Conservation (phyloP, 2,113 vertebrate species). For the Trachemys scripta region DNA sequence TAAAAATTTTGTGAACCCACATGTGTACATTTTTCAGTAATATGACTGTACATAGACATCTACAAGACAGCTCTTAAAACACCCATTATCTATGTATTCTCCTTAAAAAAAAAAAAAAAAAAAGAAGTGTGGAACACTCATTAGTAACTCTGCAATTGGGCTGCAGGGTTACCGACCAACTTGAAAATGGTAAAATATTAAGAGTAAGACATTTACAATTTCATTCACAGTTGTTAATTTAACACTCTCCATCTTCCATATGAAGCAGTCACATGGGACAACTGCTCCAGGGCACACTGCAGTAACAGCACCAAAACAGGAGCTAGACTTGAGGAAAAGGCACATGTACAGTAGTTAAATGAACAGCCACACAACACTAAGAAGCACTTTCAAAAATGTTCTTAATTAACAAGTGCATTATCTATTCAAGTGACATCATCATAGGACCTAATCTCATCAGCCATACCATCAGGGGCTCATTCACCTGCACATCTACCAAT, state of each 20-base stretch:
- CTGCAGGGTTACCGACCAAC: rapidly evolving
- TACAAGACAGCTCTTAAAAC: background rate
- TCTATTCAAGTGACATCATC: too few species aligned
- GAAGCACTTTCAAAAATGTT: background rate
- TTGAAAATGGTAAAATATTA: background rate
- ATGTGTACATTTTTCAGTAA: background rate
- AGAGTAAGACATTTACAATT: background rate
- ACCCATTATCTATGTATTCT: background rate
- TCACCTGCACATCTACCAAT: too few species aligned
- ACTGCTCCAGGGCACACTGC: background rate
- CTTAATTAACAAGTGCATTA: background rate
- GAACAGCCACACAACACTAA: background rate
- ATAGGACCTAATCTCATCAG: too few species aligned
- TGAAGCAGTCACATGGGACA: background rate
- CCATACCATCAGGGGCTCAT: too few species aligned
- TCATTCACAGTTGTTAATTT: background rate
- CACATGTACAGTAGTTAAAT: background rate
- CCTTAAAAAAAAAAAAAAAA: background rate
- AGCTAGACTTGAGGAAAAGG: rapidly evolving
- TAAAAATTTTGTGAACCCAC: background rate
- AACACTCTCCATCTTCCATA: background rate
- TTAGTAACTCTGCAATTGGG: background rate
- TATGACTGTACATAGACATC: background rate
- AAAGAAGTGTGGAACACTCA: background rate
- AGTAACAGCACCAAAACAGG: background rate